These are phyloP conservation scores for Thyatira batis DNA, from an alignment of 2,888 invertebrate species.

Conservation along the genomic window DNA sequence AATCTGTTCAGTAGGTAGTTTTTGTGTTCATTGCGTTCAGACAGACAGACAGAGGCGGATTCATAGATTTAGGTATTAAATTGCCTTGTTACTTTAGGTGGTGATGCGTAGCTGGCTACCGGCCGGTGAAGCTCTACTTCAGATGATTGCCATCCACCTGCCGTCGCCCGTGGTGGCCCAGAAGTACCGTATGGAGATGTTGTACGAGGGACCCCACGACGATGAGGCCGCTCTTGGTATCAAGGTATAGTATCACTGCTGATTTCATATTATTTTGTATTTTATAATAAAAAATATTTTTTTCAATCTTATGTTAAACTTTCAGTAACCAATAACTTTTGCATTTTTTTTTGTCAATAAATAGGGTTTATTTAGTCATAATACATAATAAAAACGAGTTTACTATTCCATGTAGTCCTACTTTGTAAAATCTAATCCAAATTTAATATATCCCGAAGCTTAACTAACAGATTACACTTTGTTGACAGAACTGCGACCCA, in stretches of 20 bases:
- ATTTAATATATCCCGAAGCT: too few species aligned
- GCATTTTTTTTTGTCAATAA: too few species aligned
- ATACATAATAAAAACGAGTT: too few species aligned
- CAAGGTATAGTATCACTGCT: conserved; percentile 76
- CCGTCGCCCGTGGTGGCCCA: conserved; percentile 99
- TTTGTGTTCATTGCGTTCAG: too few species aligned
- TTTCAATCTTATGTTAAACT: too few species aligned
- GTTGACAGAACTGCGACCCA: conserved; percentile 92
- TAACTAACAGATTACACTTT: neutral
- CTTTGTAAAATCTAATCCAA: too few species aligned
- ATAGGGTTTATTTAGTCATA: too few species aligned
- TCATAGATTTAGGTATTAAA: neutral
- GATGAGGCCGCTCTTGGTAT: conserved; percentile 96
- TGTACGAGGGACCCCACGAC: conserved; percentile 99
- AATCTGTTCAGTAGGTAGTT: too few species aligned
- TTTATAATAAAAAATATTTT: too few species aligned
- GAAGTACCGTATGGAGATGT: conserved; percentile 99
- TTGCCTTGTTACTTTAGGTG: conserved; percentile 74
- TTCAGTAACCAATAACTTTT: too few species aligned
- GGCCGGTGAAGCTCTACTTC: conserved; percentile 99
- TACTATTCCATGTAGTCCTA: too few species aligned
- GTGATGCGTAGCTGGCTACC: conserved; percentile 99
- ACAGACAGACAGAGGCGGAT: neutral
- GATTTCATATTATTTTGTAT: neutral
- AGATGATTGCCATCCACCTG: conserved; percentile 99